Base-by-base conservation (phyloP, 2,888 invertebrate species). In the Glaucopsyche alexis region DNA sequence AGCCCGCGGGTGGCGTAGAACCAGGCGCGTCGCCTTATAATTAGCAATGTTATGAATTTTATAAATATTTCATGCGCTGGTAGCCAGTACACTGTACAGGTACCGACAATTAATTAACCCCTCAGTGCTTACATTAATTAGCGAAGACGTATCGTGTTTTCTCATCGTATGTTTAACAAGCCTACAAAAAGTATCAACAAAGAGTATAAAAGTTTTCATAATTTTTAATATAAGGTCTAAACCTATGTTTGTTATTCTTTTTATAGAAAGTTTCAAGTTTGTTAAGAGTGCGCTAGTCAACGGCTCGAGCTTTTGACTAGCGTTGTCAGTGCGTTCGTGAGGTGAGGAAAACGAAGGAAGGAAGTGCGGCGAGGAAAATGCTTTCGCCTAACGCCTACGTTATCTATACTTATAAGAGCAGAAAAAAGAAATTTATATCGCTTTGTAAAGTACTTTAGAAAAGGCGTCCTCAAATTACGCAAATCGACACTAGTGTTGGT, bases 11-110 rank as follows among this genome's bases (percentile, higher is more conserved):
- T 89, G 90, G 90, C 85, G 85, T 84, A 84, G 85, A 82, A 83
- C 79, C 80, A 81, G 29, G 82, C 85, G 85, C 85, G 85, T 81
- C 84, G 85, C 85, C 88, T 90, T 88, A 87, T 88, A 90, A 89
- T 89, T 90, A 90, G 88, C 84, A 81, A 82, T 87, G 91, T 91
- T 92, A 92, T 92, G 91, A 91, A 90, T 90, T 90, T 85, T 87
- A 92, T 92, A 89, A 91, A 91, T 92, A 88, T 90, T 91, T 91
- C 89, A 91, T 91, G 89, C 83, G 83, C 84, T 80, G 9, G 16
- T 52, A 52, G 29, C 55, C 55, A 0, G 84, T 84, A 81, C 85
- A 83, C 83, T 11, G 85, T 83, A 85, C 84, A 85, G 86, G 60
- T 60, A 60, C 84, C 87, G 87, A 87, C 91, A 91, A 83, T 91